Base-by-base conservation (phyloP, 2,888 invertebrate species). In the Megalurothrips usitatus region DNA sequence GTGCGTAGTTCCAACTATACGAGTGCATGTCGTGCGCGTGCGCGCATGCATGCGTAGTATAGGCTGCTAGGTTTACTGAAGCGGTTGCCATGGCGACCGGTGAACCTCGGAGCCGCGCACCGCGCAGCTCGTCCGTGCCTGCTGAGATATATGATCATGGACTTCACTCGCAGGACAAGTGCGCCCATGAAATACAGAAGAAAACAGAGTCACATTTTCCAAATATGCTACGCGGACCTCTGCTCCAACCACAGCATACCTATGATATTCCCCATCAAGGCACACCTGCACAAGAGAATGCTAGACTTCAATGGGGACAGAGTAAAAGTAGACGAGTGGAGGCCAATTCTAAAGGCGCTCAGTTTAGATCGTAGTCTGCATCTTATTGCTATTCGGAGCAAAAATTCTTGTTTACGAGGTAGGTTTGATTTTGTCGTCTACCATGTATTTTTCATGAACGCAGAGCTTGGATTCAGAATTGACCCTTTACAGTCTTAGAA, bases 261-360 rank as follows among this genome's bases (percentile, higher is more conserved):
- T 10, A 68, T 68, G 68, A 68, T 68, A 11, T 68, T 68, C 11
- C 68, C 80, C n/a, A 81, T 83, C 0, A 82, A 81, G 78, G 82
- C 81, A 23, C 82, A 82, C 43, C 80, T 82, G 28, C 82, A 82
- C 43, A 83, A 84, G 49, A 82, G 83, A 80, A 87, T 88, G 75
- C 84, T 93, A 82, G 94, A 94, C 84, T 92, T 95, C 84, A 91
- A 90, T 83, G 93, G 92, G 80, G 94, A 95, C 85, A 91, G 94
- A 83, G 89, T 95, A 80, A 93, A 92, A 85, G 91, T 93, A 82
- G 91, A 90, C 82, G 94, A 95, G 83, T 95, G 94, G 94, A 89
- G 90, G 49, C 92, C 94, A 1, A 91, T 95, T 79, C 87, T 93
- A 80, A 92, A 93, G 84, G 92, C 94, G 0, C 87, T 95, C 9